These are phyloP conservation scores for Pempheris klunzingeri DNA, from an alignment of 2,797 vertebrate species.

Conservation along the genomic window DNA sequence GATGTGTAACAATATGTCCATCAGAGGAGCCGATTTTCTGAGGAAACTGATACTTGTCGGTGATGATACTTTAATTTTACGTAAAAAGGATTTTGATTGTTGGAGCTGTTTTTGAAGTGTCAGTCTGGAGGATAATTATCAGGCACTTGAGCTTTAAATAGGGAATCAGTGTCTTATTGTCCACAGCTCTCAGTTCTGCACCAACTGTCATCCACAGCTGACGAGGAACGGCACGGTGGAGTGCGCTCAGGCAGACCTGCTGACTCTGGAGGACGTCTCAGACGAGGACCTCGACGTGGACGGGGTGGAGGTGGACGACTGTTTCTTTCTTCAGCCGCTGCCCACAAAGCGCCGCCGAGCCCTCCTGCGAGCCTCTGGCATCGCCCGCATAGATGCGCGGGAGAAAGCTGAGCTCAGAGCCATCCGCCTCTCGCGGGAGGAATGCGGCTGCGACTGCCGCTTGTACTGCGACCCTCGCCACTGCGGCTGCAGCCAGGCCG, in stretches of 20 bases:
- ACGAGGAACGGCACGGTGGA: slow-evolving; percentile 94
- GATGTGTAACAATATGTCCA: no score
- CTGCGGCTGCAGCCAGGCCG: slow-evolving; percentile 96
- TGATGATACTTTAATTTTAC: background rate
- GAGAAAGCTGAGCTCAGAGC: slow-evolving; percentile 94
- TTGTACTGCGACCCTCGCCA: slow-evolving; percentile 95
- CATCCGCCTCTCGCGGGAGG: slow-evolving; percentile 95
- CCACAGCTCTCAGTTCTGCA: slow-evolving; percentile 10
- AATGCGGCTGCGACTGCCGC: slow-evolving; percentile 96
- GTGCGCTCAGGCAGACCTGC: slow-evolving; percentile 91
- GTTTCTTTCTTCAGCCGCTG: slow-evolving; percentile 95
- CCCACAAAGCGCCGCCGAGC: slow-evolving; percentile 94
- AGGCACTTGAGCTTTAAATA: background rate
- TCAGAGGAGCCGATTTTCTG: no score
- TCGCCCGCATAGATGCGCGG: slow-evolving; percentile 93
- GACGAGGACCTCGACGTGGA: slow-evolving; percentile 96
- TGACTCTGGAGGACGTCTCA: slow-evolving; percentile 94
- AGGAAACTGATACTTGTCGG: no score
- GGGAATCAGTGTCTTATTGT: background rate
- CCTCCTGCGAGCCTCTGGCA: slow-evolving; percentile 92
- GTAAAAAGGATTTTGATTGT: background rate
- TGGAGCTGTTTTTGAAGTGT: slow-evolving; percentile 21
- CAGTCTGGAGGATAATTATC: background rate
- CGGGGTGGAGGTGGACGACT: slow-evolving; percentile 94
- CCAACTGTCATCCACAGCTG: slow-evolving; percentile 82